These are phyloP conservation scores for Brachionus koreanus DNA, from an alignment of 1,140 invertebrate genomes.

Conservation along the genomic window DNA sequence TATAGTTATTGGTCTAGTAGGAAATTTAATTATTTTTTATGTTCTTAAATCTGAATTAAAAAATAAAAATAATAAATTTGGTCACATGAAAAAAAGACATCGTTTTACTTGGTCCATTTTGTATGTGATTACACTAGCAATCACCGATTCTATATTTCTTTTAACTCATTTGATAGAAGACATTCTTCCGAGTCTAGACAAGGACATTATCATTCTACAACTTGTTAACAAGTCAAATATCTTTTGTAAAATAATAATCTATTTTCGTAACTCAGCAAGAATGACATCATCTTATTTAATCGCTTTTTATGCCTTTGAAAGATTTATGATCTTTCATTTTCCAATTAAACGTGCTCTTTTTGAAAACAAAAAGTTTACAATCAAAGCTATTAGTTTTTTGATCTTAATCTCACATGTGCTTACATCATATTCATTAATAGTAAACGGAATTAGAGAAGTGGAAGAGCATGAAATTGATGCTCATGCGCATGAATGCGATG, in stretches of 20 bases:
- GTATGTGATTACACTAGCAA: background rate
- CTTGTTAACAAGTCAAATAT: background rate
- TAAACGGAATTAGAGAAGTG: background rate
- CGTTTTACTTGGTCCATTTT: background rate
- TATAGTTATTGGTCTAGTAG: too few species aligned
- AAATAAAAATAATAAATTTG: too few species aligned
- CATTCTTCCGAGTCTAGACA: background rate
- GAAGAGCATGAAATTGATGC: background rate
- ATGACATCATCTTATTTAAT: constrained; percentile 7
- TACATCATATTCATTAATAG: background rate
- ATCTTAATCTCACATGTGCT: background rate
- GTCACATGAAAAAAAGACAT: background rate
- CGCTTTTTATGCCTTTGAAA: background rate
- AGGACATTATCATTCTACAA: background rate
- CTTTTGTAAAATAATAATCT: background rate
- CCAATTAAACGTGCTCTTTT: background rate
- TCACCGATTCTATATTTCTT: constrained; percentile 13
- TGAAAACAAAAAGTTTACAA: background rate
- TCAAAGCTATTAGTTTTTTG: background rate
- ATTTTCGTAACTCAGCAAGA: background rate
- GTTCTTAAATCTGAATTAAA: too few species aligned
- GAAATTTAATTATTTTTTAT: too few species aligned
- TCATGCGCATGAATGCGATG: constrained; percentile 22
- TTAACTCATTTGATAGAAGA: constrained; percentile 24
- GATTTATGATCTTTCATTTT: background rate